Evolutionary conservation across 2,113 vertebrate species (phyloP).

Genomic region (Amblyopsis rosae): DNA sequence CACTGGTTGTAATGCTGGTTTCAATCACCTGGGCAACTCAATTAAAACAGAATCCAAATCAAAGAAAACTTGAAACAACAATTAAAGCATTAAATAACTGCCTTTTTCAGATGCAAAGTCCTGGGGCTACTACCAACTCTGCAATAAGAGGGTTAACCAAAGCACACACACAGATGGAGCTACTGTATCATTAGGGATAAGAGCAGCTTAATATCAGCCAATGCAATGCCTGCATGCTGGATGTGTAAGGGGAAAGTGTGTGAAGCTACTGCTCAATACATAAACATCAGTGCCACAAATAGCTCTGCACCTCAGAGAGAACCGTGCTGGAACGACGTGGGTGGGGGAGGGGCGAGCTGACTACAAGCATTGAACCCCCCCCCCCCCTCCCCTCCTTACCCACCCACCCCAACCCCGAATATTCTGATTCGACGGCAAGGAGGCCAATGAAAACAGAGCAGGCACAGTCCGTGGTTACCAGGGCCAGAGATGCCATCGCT

Average conservation of each 20-base stretch:
- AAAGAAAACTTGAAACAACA: too few relatives aligned
- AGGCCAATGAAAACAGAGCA: constrained; percentile 62
- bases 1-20: too few relatives aligned
- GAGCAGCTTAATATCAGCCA: too few relatives aligned
- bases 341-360: constrained; percentile 26
- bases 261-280: constrained; percentile 57
- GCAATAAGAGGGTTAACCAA: too few relatives aligned
- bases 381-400: constrained; percentile 39
- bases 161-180: too few relatives aligned
- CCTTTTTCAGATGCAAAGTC: too few relatives aligned
- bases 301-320: constrained; percentile 48
- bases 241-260: constrained; percentile 35
- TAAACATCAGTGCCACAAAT: constrained; percentile 62
- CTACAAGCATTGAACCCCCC: constrained; percentile 48
- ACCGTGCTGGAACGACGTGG: constrained; percentile 30
- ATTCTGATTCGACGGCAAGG: constrained; percentile 59
- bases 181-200: too few relatives aligned
- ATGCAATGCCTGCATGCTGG: neutral
- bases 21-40: too few relatives aligned
- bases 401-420: constrained; percentile 51
- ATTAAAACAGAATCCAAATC: too few relatives aligned
- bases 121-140: too few relatives aligned
- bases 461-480: constrained; percentile 70
- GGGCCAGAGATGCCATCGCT: constrained; percentile 38
- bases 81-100: too few relatives aligned